Percentiles rank a stretch among this genome's conserved stretches.
Conservation (phyloP, 2,888 invertebrate genomes). For the Habroteleia sp. region DNA sequence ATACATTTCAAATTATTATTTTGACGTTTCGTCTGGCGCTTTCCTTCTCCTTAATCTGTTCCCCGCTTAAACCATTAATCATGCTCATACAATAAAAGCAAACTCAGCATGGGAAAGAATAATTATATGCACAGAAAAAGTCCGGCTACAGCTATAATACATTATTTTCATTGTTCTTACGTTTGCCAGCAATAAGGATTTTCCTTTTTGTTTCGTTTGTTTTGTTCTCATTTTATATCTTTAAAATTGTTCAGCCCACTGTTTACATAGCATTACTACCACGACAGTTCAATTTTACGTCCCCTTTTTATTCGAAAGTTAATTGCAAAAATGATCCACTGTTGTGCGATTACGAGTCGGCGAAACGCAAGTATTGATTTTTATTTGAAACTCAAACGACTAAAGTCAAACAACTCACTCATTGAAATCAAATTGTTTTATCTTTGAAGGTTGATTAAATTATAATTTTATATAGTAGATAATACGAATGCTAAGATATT, state of each 20-base stretch:
- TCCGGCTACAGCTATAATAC: constrained; percentile 39
- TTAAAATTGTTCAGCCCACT: not conserved
- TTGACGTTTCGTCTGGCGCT: constrained; percentile 69
- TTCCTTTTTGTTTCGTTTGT: constrained; percentile 7
- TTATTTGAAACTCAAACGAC: not conserved
- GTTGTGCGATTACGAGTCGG: not conserved
- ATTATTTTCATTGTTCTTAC: constrained; percentile 57
- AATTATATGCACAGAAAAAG: constrained; percentile 69
- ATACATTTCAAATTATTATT: constrained; percentile 73
- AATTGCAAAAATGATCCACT: too few relatives aligned
- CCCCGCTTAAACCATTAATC: constrained; percentile 71
- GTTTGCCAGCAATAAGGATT: constrained; percentile 35
- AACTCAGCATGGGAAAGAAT: constrained; percentile 67
- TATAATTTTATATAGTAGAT: not conserved
- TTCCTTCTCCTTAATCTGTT: constrained; percentile 62
- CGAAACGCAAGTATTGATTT: too few relatives aligned
- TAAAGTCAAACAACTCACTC: constrained; percentile 2
- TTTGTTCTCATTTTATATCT: constrained; percentile 3
- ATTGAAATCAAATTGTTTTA: constrained; percentile 15
- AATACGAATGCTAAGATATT: not conserved
- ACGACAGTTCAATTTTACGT: too few relatives aligned
- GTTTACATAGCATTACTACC: too few relatives aligned
- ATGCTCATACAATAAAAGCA: constrained; percentile 71
- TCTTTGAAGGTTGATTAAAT: constrained; percentile 14
- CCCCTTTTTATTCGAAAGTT: too few relatives aligned